A percentile compares a stretch with the other conserved stretches of the same genome.
Conservation (phyloP, 2,113 vertebrate genomes). For the pig (Sus scrofa) region DNA sequence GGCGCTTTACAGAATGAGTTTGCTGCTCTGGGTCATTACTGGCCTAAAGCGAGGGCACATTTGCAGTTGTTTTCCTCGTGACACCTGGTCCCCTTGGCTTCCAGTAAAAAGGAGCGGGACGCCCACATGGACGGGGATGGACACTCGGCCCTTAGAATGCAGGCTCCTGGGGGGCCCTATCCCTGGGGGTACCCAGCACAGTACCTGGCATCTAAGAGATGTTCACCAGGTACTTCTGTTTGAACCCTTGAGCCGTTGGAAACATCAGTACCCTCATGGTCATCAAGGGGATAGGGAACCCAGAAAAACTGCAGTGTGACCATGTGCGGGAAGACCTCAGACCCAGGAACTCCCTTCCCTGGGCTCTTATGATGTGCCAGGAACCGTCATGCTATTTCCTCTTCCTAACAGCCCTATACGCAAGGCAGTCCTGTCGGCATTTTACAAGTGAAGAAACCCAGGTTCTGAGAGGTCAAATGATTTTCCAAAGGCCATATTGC, state of each 20-base stretch:
- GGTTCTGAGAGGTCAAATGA: constrained; percentile 12
- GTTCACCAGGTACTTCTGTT: neutral
- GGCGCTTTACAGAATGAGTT: neutral
- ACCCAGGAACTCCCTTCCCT: neutral
- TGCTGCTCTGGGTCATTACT: neutral
- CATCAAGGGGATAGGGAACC: neutral
- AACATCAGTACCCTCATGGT: neutral
- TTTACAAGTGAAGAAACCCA: constrained; percentile 36
- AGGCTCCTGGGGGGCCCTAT: neutral
- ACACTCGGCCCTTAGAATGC: constrained; percentile 24
- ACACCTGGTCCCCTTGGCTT: neutral
- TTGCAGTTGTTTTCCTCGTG: constrained; percentile 16
- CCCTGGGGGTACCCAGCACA: neutral
- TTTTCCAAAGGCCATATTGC: constrained; percentile 20
- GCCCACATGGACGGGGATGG: neutral
- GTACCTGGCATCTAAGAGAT: neutral
- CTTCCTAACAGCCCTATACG: neutral
- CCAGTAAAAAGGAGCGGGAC: neutral
- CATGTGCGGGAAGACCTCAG: neutral
- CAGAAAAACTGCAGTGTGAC: neutral
- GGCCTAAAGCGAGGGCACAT: neutral
- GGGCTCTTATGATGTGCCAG: neutral
- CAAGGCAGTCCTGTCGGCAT: neutral
- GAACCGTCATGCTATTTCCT: neutral
- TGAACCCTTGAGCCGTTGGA: neutral